Evolutionary conservation across 2,888 invertebrate species (phyloP), one percentile per base, ranked within the genome.

Genomic region (Tiphia femorata): DNA sequence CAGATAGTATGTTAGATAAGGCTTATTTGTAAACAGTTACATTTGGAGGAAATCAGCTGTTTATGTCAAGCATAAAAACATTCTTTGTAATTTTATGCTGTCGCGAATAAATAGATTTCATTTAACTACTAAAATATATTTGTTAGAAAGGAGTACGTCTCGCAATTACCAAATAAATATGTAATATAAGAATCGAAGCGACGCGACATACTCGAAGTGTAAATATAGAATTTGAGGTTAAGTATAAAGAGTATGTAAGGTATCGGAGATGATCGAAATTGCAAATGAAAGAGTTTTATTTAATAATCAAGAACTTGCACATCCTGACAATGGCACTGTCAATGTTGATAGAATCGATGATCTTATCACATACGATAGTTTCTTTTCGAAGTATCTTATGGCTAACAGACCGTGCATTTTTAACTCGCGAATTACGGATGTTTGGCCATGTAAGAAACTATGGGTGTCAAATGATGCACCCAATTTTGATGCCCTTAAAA

Each of bases 321-420:
- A n/a, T n/a, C n/a, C n/a, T 40, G n/a, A 14, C 41, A 3, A 14
- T 43, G 7, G 52, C 52, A 35, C 42, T 67, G 12, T 57, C 58
- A 23, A 47, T 44, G 30, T 42, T 67, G 2, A 25, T 40, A 17
- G 16, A 56, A 1, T 37, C 49, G 3, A 70, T 78, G 40, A 63
- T n/a, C n/a, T n/a, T n/a, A n/a, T n/a, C n/a, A n/a, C 75, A 0
- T 83, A 83, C 49, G 59, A 79, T 44, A 72, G 78, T 52, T 83
- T 82, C 67, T 83, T 82, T 56, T 54, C 70, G 1, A 66, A 75
- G 43, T 81, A 77, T 70, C 67, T 83, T 30, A 49, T 72, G 38
- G 52, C 54, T 21, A 92, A 92, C 76, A 80, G 83, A 64, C 93
- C 94, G 1, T 92, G 94, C 67, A 78, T 94, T 44, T 86, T 95